Percentiles rank a stretch among this genome's conserved stretches.
phyloP scores from a whole-genome alignment of 1,140 invertebrate species.

The Drosophila aff. region DNA sequence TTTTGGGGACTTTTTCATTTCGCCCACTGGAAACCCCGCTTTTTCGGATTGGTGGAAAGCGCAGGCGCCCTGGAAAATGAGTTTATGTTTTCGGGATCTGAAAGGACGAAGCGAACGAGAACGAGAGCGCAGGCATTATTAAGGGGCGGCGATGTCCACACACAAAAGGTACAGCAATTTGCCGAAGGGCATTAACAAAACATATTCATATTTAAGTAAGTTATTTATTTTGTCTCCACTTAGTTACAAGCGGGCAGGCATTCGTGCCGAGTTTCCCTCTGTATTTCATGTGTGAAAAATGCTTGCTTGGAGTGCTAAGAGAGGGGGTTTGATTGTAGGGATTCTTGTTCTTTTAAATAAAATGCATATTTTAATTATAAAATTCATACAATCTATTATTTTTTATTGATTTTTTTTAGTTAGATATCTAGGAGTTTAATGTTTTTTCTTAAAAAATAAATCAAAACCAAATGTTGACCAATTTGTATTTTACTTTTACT shows the following conservation, averaged over 20 bases:
- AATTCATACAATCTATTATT: background rate
- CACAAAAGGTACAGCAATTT: conserved; percentile 58
- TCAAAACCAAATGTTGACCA: too few relatives aligned
- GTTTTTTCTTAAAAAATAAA: background rate
- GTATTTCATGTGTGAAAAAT: conserved; percentile 5
- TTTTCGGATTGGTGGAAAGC: conserved; percentile 14
- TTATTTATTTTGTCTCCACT: conserved; percentile 47
- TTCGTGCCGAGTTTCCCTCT: conserved; percentile 17
- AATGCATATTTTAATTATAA: background rate
- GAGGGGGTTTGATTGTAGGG: background rate
- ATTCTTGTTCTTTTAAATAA: background rate
- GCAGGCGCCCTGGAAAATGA: conserved; percentile 42
- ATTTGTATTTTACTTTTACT: background rate
- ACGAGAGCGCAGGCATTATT: conserved; percentile 13
- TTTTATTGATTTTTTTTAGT: background rate
- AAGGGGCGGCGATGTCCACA: conserved; percentile 24
- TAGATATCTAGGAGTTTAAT: too few relatives aligned
- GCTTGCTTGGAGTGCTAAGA: background rate
- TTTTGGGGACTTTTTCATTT: conserved; percentile 24
- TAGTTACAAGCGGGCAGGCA: conserved; percentile 26
- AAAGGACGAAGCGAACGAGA: conserved; percentile 14
- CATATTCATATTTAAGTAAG: conserved; percentile 50
- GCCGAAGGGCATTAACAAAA: conserved; percentile 44
- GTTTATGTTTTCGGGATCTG: conserved; percentile 15
- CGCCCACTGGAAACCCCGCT: conserved; percentile 3